A percentile compares a stretch with the other conserved stretches of the same genome.
Conservation (phyloP, 1,140 invertebrate species). For the Thalassaphorura encarpata region DNA sequence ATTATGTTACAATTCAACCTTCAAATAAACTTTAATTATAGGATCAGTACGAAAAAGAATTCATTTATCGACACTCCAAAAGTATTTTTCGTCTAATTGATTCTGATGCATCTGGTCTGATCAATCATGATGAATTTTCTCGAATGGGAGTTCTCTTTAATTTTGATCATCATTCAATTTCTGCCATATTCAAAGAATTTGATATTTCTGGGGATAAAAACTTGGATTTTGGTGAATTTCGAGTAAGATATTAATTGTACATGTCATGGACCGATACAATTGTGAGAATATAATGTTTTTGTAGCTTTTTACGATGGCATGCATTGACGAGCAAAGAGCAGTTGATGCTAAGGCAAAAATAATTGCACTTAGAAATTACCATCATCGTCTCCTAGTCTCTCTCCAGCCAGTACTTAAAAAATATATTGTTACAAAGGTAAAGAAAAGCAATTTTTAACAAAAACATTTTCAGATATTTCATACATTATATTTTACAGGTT, state of each 20-base stretch:
- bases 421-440: conserved; percentile 19
- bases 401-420: conserved; percentile 9
- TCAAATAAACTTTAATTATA: conserved; percentile 4
- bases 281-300: background rate
- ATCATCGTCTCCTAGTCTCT: conserved; percentile 13
- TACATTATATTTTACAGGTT: conserved; percentile 2
- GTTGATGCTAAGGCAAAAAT: conserved; percentile 20
- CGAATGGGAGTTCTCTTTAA: conserved; percentile 37
- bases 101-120: conserved; percentile 34
- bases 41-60: conserved; percentile 36
- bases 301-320: conserved; percentile 34
- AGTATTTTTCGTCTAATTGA: conserved; percentile 37
- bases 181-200: conserved; percentile 36
- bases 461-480: background rate
- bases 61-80: conserved; percentile 35
- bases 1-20: background rate
- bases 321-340: conserved; percentile 32
- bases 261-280: background rate
- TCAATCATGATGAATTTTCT: conserved; percentile 34
- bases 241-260: conserved; percentile 8
- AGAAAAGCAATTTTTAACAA: background rate
- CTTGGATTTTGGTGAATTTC: conserved; percentile 35
- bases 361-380: conserved; percentile 18
- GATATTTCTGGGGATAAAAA: conserved; percentile 36
- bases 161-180: conserved; percentile 32